Evolutionary conservation across 2,797 vertebrate genomes (phyloP).

Genomic region (Mus caroli): DNA sequence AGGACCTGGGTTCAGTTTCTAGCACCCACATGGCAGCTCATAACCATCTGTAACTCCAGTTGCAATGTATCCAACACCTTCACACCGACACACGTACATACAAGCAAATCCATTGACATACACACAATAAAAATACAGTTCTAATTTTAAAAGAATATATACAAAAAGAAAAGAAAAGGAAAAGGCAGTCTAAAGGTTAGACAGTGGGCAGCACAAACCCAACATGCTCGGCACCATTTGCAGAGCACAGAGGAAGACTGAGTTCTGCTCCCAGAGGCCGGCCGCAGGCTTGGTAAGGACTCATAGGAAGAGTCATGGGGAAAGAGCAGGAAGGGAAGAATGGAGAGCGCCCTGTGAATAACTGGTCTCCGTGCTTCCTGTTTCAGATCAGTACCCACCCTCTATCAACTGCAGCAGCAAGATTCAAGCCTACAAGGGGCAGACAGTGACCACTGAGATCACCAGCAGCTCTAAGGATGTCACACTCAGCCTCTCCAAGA

Average conservation of each 20-base stretch:
- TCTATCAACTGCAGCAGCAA: background rate
- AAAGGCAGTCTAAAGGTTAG: background rate
- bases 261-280: background rate
- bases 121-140: background rate
- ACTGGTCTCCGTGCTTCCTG: background rate
- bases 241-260: background rate
- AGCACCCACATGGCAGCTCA: background rate
- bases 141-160: background rate
- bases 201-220: background rate
- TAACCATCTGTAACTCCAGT: background rate
- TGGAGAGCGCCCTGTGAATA: background rate
- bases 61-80: background rate
- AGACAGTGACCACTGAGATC: background rate
- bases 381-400: constrained; percentile 81
- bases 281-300: background rate
- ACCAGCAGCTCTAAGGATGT: constrained; percentile 19
- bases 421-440: constrained; percentile 58
- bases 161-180: background rate
- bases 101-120: background rate
- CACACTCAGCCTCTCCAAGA: constrained; percentile 50
- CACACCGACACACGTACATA: background rate
- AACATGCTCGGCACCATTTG: background rate
- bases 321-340: background rate
- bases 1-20: background rate
- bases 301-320: background rate